Percentiles rank a stretch among this genome's conserved stretches.
phyloP scores from a whole-genome alignment of 92 coral and sea anemone species.

The Blastomussa wellsi region DNA sequence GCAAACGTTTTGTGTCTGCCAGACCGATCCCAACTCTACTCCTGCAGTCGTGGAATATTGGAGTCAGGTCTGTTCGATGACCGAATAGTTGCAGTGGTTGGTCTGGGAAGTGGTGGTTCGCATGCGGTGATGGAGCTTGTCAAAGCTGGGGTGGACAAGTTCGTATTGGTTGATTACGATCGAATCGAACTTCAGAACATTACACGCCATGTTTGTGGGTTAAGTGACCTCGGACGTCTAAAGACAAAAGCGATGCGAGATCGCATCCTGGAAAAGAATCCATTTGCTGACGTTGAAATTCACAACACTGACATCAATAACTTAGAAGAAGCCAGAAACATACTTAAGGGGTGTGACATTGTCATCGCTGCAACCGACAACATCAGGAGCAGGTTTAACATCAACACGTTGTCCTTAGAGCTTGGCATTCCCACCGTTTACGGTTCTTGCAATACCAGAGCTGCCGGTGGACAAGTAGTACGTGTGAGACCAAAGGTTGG shows the following conservation, averaged over 20 bases:
- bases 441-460: slow-evolving; percentile 88
- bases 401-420: slow-evolving; percentile 81
- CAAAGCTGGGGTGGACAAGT: slow-evolving; percentile 96
- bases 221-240: slow-evolving; percentile 88
- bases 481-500: slow-evolving; percentile 82
- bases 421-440: slow-evolving; percentile 72
- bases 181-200: slow-evolving; percentile 91
- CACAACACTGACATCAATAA: slow-evolving; percentile 79
- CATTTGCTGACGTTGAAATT: slow-evolving; percentile 77
- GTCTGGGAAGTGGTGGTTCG: slow-evolving; percentile 95
- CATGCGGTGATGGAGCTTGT: slow-evolving; percentile 86
- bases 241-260: slow-evolving; percentile 93
- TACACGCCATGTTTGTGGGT: slow-evolving; percentile 89
- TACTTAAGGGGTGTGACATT: slow-evolving; percentile 82
- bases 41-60: slow-evolving; percentile 87
- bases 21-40: slow-evolving; percentile 81
- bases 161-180: slow-evolving; percentile 85
- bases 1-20: slow-evolving; percentile 83
- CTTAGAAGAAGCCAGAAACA: slow-evolving; percentile 68
- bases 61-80: slow-evolving; percentile 86
- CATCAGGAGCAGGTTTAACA: slow-evolving; percentile 88
- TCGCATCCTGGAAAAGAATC: slow-evolving; percentile 84
- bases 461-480: slow-evolving; percentile 93
- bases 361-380: slow-evolving; percentile 96
- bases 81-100: slow-evolving; percentile 89